Base-by-base conservation (phyloP, 2,888 invertebrate species). In the Lasioglossum pauxillum region DNA sequence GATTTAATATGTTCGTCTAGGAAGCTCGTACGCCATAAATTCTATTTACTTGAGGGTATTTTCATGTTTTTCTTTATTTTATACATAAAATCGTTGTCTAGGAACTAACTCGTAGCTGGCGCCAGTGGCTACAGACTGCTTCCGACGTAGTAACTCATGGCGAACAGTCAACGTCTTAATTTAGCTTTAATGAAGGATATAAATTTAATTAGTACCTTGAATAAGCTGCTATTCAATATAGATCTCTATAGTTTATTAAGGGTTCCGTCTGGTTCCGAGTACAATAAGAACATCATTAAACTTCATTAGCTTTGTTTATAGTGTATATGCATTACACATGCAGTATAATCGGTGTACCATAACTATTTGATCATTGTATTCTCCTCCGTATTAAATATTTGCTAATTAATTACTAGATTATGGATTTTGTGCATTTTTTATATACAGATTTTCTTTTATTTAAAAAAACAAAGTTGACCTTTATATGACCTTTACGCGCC, bases 201-300 rank as follows among this genome's bases (percentile, higher is more conserved):
- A 57, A 57, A 57, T 57, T 57, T 57, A 57, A 57, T 57, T 57
- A 57, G 57, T 57, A 57, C n/a, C n/a, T 57, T n/a, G 57, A 23
- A n/a, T 12, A 57, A 57, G 53, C 57, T 12, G n/a, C 57, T 57
- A 57, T n/a, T 57, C 57, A 57, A 57, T 57, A 57, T 57, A n/a
- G n/a, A n/a, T 53, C n/a, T 57, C 10, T 10, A n/a, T 57, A 57
- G n/a, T 57, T 57, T 57, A 57, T 57, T 57, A 57, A 3, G n/a
- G n/a, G 10, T 10, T 4, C 57, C 10, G 57, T 4, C 57, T 57
- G n/a, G 3, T n/a, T n/a, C 57, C 57, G n/a, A n/a, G 57, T n/a
- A n/a, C n/a, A 57, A 57, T 23, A 57, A 57, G 3, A 57, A n/a
- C n/a, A 57, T 0, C n/a, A n/a, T 57, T n/a, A 57, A 57, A n/a